Base-by-base conservation (phyloP, 2,113 vertebrate genomes). In the Rhinogobius similis region DNA sequence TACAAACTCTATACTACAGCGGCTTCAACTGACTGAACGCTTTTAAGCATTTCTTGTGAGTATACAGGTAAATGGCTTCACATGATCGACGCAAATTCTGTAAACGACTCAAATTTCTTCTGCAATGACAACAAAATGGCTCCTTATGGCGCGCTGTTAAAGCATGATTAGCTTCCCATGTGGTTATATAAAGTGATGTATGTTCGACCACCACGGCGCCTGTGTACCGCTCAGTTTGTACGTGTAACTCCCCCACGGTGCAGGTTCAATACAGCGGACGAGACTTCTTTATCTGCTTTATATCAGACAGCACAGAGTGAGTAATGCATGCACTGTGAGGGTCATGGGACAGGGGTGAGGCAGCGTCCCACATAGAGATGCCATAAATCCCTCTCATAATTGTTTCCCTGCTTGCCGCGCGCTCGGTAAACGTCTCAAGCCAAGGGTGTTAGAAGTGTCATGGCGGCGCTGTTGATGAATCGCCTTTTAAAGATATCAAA, bases 341-440 rank as follows among this genome's bases (percentile, higher is more conserved):
- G 82, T 82, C 74, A 73, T 24, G 76, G 70, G 76, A 79, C 79
- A 26, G 66, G 72, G 75, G 72, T 89, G 83, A 91, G 77, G 79
- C 83, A 90, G 79, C 82, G 81, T 88, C 78, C 75, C 59, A 67
- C 65, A 36, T 72, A 53, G 81, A 70, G 81, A 89, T 78, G 82
- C 83, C 89, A 93, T 93, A 93, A 93, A 93, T 92, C 84, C 87
- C 68, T 62, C 81, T 87, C 87, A 89, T 90, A 90, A 93, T 91
- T 89, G 81, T 92, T 87, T 88, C 86, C 76, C 83, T 76, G 82
- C 90, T 82, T 80, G 77, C 78, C 86, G 86, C 86, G 88, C 83
- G 85, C 88, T 89, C 77, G 78, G 83, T 90, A 88, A 90, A 90
- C 84, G 87, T 78, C 83, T 75, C 81, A 90, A 87, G 87, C 88